Evolutionary conservation across 2,113 vertebrate genomes (phyloP), one percentile per base, ranked within the genome.

Genomic region (Leucopsar rothschildi): DNA sequence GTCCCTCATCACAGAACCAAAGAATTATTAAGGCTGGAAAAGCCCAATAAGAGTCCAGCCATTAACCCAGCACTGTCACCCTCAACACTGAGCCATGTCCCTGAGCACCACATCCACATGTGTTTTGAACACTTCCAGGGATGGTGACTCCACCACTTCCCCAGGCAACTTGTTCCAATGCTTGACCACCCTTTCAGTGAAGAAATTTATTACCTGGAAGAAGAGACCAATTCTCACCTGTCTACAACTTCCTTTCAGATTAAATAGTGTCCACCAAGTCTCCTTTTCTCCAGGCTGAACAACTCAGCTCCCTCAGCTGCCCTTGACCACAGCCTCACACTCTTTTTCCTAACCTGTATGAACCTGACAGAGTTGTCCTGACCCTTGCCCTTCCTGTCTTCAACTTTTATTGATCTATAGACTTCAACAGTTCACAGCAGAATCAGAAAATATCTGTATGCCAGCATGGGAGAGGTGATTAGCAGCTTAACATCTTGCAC

Each of bases 371-470:
- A 84, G 15, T 3, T 31, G 50, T n/a, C 35, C 37, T 73, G 84
- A 87, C 78, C 53, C 56, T 66, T 82, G 76, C 71, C 63, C 76
- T 56, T 85, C 59, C 57, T 44, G 45, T n/a, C 73, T 91, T 85
- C 84, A 79, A 31, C 79, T 69, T 68, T 40, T 70, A 95, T 82
- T 75, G 82, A 95, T 82, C 63, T 59, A 20, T 22, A 45, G 64
- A 88, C 84, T 77, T 68, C 83, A 71, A n/a, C 29, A 78, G 49
- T 40, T 50, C 64, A 71, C 70, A 86, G 86, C n/a, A 94, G 55
- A 69, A 65, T 20, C 12, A 77, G 82, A 35, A 72, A 85, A 77
- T 6, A 29, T 16, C 83, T 60, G 2, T 17, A 40, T 1, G 12
- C 37, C 73, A 86, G 1, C 10, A 3, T 2, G 47, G 42, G 31